Percentiles rank a stretch among this genome's conserved stretches.
Evolutionary conservation across 2,888 invertebrate species (phyloP).

Genomic region (Linhomoeus sp.): DNA sequence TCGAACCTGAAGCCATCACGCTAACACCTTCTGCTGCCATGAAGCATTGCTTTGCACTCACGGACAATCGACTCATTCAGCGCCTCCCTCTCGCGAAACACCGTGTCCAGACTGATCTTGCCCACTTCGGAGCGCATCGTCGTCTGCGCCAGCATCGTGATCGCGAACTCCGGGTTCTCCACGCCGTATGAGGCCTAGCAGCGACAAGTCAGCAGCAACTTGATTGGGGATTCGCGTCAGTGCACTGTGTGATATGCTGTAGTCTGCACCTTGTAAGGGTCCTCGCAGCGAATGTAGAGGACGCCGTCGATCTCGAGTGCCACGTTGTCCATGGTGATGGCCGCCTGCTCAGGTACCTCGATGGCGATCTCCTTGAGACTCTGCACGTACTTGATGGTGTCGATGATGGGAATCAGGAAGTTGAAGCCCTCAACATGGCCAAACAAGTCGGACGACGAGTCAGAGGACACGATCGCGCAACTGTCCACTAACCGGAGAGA

Average conservation of each 20-base stretch:
- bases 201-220: background rate
- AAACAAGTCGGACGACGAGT: too few relatives aligned
- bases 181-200: constrained; percentile 76
- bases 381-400: constrained; percentile 87
- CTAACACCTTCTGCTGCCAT: too few relatives aligned
- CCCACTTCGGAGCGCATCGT: constrained; percentile 98
- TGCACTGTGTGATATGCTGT: too few relatives aligned
- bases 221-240: too few relatives aligned
- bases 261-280: constrained; percentile 51
- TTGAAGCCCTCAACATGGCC: constrained; percentile 56
- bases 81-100: constrained; percentile 85
- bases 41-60: too few relatives aligned
- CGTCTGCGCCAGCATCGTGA: constrained; percentile 94
- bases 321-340: constrained; percentile 92
- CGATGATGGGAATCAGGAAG: constrained; percentile 67
- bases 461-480: too few relatives aligned
- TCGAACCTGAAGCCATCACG: too few relatives aligned
- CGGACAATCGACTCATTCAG: constrained; percentile 75
- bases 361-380: constrained; percentile 97
- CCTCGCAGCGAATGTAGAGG: constrained; percentile 70
- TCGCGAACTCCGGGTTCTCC: constrained; percentile 96
- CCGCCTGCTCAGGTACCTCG: constrained; percentile 94
- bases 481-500: constrained; percentile 56
- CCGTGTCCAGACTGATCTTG: constrained; percentile 84
- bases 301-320: constrained; percentile 90